Base-by-base conservation (phyloP, 2,113 vertebrate species). In the Desmodus rotundus region DNA sequence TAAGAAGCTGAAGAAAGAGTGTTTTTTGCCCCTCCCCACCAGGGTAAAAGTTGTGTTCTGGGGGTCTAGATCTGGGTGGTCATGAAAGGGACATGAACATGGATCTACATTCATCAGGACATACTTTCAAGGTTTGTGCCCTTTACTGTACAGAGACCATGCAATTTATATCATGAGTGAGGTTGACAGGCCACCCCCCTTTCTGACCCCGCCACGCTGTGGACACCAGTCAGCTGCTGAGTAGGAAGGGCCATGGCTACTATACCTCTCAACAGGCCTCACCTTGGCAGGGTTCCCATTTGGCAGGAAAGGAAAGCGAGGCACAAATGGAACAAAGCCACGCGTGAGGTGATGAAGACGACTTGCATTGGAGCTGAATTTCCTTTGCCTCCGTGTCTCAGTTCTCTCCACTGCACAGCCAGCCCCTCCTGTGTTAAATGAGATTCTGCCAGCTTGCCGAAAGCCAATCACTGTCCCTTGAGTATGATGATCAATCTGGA, bases 281-380 rank as follows among this genome's bases (percentile, higher is more conserved):
- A 61, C 58, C 56, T 58, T 26, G 22, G 9, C 24, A 87, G 47
- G 70, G 2, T 63, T 15, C 19, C 33, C 33, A 7, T 54, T 56
- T 54, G 33, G 26, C 13, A 72, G 24, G 38, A 65, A 50, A 43
- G 33, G 28, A 85, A 88, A 50, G 41, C 33, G 31, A 38, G 14
- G 7, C 22, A 9, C 68, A 68, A 50, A 26, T 50, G 8, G 63
- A 73, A 24, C 4, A 33, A 47, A 4, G 8, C 28, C 6, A 63
- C 2, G 4, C 9, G 17, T 2, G 4, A 24, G 5, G 20, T 47
- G 15, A 0, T 19, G 36, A 16, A 22, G 36, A 31, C 10, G 26
- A 16, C 36, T 16, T 22, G 6, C 7, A 20, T 50, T 31, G 20
- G 17, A 63, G 54, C 33, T 50, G 56, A 45, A 28, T 70, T 67